Evolutionary conservation across 2,113 vertebrate genomes (phyloP).

Genomic region (Tragelaphus buxtoni): DNA sequence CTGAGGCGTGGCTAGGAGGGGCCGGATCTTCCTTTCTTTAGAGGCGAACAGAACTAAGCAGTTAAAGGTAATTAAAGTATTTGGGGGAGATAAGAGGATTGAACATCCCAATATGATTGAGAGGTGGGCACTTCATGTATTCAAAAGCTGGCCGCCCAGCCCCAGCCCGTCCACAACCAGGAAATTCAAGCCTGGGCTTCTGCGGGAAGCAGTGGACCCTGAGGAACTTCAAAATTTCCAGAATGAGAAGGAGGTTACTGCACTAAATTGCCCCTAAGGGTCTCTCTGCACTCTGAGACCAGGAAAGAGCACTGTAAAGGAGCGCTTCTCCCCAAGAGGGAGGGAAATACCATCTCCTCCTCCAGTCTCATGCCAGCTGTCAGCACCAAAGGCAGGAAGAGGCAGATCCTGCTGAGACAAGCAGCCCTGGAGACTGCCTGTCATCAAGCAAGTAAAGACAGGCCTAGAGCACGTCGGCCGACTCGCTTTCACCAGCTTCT

Average conservation of each 20-base stretch:
- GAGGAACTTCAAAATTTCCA: neutral
- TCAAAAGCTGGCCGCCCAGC: neutral
- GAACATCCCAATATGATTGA: neutral
- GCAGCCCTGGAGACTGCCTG: constrained; percentile 30
- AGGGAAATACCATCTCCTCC: neutral
- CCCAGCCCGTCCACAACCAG: neutral
- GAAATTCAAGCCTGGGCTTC: neutral
- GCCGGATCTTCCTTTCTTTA: neutral
- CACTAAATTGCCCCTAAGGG: neutral
- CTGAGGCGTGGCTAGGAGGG: constrained; percentile 32
- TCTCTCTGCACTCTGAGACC: neutral
- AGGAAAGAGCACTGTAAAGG: neutral
- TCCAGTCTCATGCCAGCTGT: neutral
- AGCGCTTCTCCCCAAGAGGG: neutral
- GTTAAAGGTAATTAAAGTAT: neutral
- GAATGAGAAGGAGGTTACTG: neutral
- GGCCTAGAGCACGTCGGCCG: neutral
- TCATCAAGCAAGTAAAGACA: constrained; percentile 74
- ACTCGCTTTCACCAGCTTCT: constrained; percentile 18
- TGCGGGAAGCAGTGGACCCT: neutral
- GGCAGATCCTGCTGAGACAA: constrained; percentile 61
- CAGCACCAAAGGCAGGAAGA: constrained; percentile 12
- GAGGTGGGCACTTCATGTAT: neutral
- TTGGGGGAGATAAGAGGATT: neutral
- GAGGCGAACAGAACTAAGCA: constrained; percentile 18